These are phyloP conservation scores for Drosophila sp. DNA, from an alignment of 1,140 invertebrate genomes.

Conservation along the genomic window DNA sequence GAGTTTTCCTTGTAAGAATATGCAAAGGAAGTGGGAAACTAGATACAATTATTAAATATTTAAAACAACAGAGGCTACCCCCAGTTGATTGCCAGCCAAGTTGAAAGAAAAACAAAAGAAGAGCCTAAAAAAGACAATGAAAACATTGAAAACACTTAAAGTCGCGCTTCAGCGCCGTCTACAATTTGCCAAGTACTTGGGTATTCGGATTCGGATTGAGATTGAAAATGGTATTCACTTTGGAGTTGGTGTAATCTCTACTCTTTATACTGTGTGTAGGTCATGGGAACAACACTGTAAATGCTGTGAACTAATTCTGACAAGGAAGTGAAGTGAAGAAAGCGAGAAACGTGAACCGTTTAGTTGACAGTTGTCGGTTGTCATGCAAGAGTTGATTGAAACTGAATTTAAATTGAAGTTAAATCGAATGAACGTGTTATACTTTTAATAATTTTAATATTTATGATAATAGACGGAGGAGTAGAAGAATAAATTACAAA, in stretches of 20 bases:
- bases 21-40: conserved; percentile 69
- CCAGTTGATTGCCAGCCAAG: conserved; percentile 5
- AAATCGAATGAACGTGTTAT: background rate
- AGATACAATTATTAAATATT: conserved; percentile 83
- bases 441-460: no score
- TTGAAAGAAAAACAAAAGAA: conserved; percentile 29
- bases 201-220: conserved; percentile 17
- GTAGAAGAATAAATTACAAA: no score
- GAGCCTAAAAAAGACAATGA: background rate
- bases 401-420: conserved; percentile 1
- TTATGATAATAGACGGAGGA: no score
- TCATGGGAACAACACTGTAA: conserved; percentile 52
- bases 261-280: conserved; percentile 16
- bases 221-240: conserved; percentile 13
- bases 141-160: conserved; percentile 58
- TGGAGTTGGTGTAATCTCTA: background rate
- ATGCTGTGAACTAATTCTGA: conserved; percentile 63
- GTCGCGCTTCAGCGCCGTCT: conserved; percentile 63
- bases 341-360: background rate
- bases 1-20: conserved; percentile 68
- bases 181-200: no score
- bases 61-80: conserved; percentile 64
- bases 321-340: conserved; percentile 23
- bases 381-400: background rate
- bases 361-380: conserved; percentile 2